A percentile compares a stretch with the other conserved stretches of the same genome.
These are phyloP conservation scores for Helleia helle DNA, from an alignment of 2,888 invertebrate genomes.

Conservation along the genomic window DNA sequence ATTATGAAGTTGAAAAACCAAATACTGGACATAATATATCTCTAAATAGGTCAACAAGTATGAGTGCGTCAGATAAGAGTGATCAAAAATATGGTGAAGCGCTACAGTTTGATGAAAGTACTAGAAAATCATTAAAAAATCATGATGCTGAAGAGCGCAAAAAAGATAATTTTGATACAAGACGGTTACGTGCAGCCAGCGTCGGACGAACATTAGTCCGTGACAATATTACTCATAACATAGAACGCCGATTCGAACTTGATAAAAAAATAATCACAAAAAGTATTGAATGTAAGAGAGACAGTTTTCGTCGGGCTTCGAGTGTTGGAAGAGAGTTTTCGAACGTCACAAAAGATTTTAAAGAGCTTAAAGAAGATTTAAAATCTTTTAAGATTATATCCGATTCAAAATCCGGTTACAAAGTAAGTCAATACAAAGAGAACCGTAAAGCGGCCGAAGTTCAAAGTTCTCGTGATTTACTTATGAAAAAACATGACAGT, in stretches of 20 bases:
- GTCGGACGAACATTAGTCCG: constrained; percentile 41
- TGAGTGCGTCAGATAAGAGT: too few species aligned
- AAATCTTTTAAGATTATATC: constrained; percentile 32
- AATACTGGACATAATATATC: constrained; percentile 3
- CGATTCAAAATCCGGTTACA: constrained; percentile 18
- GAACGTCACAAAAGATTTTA: constrained; percentile 30
- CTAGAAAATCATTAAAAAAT: constrained; percentile 48
- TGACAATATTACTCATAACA: constrained; percentile 13
- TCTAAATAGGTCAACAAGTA: background rate
- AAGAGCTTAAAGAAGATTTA: constrained; percentile 54
- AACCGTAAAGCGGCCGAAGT: constrained; percentile 12
- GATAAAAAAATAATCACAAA: background rate
- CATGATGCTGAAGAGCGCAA: constrained; percentile 24
- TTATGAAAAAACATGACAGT: constrained; percentile 26
- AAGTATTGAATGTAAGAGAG: constrained; percentile 21
- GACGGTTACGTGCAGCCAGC: constrained; percentile 49
- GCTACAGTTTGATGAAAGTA: constrained; percentile 56
- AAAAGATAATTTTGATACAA: constrained; percentile 31
- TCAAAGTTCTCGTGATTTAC: constrained; percentile 11
- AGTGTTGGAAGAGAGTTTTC: constrained; percentile 46
- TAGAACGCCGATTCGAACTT: constrained; percentile 6
- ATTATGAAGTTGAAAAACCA: background rate
- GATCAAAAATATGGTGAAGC: too few species aligned
- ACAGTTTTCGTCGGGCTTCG: constrained; percentile 37
- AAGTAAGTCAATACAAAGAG: constrained; percentile 9